Evolutionary conservation across 2,888 invertebrate genomes (phyloP), one percentile per base, ranked within the genome.

Genomic region (Dione vanillae): DNA sequence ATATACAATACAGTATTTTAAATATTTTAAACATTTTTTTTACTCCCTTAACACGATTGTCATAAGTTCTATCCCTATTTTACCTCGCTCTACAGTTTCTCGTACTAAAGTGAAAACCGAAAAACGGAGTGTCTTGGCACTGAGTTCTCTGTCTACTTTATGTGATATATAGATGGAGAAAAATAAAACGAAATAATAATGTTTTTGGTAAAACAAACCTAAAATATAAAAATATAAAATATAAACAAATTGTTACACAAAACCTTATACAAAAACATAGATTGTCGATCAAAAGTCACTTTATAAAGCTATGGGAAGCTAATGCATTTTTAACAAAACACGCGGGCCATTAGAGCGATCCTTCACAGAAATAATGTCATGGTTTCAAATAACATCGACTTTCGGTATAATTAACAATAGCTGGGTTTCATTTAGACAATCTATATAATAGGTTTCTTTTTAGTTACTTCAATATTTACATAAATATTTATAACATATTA

Each of bases 301-400:
- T 59, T 59, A 8, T 14, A 19, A 1, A 14, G 9, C n/a, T 52
- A 10, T 35, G 9, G 27, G 14, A 8, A 10, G 61, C 61, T 61
- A 61, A 61, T 61, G 61, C 11, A 45, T 14, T 58, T 59, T 59
- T n/a, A 43, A 20, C 20, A n/a, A 43, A 61, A 61, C 27, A 27
- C 43, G 20, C 20, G 14, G n/a, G 43, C 59, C 59, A 43, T 59
- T 59, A 43, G 20, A 20, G 20, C 14, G 9, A 27, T 59, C 58
- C 9, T 40, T 58, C 20, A 27, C 20, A 59, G 43, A 59, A 59
- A 59, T n/a, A 59, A 54, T n/a, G 35, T n/a, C n/a, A 54, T n/a
- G 5, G 10, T 10, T 10, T 35, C 3, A 54, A 37, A n/a, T 54
- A 54, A 35, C n/a, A 27, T 52, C n/a, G 10, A 35, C 54, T n/a